Percentiles rank a stretch among this genome's conserved stretches.
phyloP scores from a whole-genome alignment of 2,113 vertebrate genomes.

The Solea solea region DNA sequence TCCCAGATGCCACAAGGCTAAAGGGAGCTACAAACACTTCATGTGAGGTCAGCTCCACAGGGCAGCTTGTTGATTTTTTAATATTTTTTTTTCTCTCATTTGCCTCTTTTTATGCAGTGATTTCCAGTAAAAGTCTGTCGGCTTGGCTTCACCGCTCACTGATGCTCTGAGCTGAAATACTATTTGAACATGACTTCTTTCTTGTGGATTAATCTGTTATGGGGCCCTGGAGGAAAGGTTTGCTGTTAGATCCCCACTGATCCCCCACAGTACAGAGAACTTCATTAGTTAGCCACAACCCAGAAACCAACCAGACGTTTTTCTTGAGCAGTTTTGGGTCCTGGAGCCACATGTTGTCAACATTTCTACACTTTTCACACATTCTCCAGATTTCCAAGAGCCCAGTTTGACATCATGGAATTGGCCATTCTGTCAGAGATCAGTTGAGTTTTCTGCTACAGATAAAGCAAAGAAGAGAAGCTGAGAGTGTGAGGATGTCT shows the following conservation, averaged over 20 bases:
- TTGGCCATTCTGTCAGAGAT: too few species aligned
- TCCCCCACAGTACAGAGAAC: background rate
- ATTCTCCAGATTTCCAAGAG: too few species aligned
- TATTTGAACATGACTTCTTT: background rate
- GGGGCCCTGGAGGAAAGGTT: background rate
- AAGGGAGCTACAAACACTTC: slow-evolving; percentile 67
- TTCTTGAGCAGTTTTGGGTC: too few species aligned
- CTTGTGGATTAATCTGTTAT: background rate
- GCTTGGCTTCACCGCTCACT: slow-evolving; percentile 11
- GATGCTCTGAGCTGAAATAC: background rate
- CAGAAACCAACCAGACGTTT: background rate
- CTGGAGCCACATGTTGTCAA: too few species aligned
- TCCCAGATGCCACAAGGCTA: slow-evolving; percentile 69
- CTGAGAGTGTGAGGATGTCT: too few species aligned
- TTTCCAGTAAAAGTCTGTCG: slow-evolving; percentile 58
- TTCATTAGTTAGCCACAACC: slow-evolving; percentile 10
- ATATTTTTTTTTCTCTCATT: background rate
- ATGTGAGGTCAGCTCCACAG: slow-evolving; percentile 50
- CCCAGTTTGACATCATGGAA: too few species aligned
- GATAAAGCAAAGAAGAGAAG: too few species aligned
- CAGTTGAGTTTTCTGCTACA: too few species aligned
- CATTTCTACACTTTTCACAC: too few species aligned
- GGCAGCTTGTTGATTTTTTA: slow-evolving; percentile 27
- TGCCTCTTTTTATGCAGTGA: slow-evolving; percentile 31
- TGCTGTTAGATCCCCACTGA: slow-evolving; percentile 7